Evolutionary conservation across 2,888 invertebrate genomes (phyloP), one percentile per base, ranked within the genome.

Genomic region (Portevinia maculata): DNA sequence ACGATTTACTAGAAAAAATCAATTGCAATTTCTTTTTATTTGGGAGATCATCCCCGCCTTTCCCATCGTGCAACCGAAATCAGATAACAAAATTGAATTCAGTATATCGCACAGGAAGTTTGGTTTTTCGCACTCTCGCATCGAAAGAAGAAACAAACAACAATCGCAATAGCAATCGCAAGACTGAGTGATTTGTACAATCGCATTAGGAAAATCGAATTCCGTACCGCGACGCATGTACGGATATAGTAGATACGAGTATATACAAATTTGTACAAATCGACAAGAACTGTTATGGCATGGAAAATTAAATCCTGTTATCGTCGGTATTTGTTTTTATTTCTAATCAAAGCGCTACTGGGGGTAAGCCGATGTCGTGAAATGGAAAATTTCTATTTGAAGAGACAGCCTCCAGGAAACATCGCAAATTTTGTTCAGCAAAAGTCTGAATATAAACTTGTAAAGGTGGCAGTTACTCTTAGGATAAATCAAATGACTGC

Each of bases 201-300:
- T 81, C 75, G 70, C 75, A 81, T 81, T 81, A 75, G 65, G 70
- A 53, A 75, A 81, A 81, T 75, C 75, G 59, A 71, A 75, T 69
- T 24, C 5, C 5, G 24, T 5, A 24, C 52, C 65, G 65, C 34
- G 65, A 53, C 48, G 60, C 48, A 37, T 44, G 21, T 6, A n/a
- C n/a, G n/a, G n/a, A n/a, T n/a, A n/a, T n/a, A n/a, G n/a, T n/a
- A n/a, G n/a, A n/a, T n/a, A n/a, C n/a, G n/a, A n/a, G n/a, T n/a
- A 0, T 50, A 46, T 9, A 37, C 50, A 71, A 67, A 48, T 71
- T 34, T 69, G 62, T 52, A 60, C 37, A 44, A 21, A 13, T 65
- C 57, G 37, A 57, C 50, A 52, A 52, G 41, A 32, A 34, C 67
- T 62, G 62, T 57, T 32, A 69, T 21, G 70, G 70, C 60, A 64